Evolutionary conservation across 2,113 vertebrate species (phyloP).

Genomic region (Columbina picui): DNA sequence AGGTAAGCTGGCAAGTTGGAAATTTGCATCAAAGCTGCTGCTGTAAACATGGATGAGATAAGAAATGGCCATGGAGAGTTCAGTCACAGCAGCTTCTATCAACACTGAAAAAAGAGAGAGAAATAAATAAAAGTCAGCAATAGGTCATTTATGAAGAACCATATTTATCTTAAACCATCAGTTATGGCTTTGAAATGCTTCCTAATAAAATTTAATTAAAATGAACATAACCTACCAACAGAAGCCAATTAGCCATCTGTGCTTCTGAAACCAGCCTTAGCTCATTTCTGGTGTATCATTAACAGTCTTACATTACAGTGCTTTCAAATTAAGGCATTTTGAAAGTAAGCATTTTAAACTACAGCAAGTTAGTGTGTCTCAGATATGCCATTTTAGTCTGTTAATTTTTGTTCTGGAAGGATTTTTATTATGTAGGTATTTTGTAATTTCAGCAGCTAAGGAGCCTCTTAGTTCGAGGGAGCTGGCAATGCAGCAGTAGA

Average conservation of each 20-base stretch:
- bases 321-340: constrained; percentile 25
- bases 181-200: constrained; percentile 50
- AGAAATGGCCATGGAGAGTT: constrained; percentile 59
- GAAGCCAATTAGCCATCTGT: constrained; percentile 71
- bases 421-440: not conserved
- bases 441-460: constrained; percentile 10
- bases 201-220: constrained; percentile 72
- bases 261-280: not conserved
- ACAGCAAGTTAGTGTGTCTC: not conserved
- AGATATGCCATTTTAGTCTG: not conserved
- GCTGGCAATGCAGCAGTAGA: not conserved
- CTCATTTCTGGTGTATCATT: constrained; percentile 38
- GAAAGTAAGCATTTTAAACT: constrained; percentile 28
- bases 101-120: not conserved
- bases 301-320: not conserved
- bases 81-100: constrained; percentile 27
- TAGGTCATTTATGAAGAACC: not conserved
- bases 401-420: not conserved
- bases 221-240: constrained; percentile 54
- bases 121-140: constrained; percentile 42
- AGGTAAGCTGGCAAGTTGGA: constrained; percentile 34
- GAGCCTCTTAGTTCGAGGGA: not conserved
- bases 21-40: constrained; percentile 69
- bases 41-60: constrained; percentile 60
- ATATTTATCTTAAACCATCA: constrained; percentile 48